Percentiles rank a stretch among this genome's conserved stretches.
phyloP scores from a whole-genome alignment of 2,888 invertebrate genomes.

The Ophion ellenae region DNA sequence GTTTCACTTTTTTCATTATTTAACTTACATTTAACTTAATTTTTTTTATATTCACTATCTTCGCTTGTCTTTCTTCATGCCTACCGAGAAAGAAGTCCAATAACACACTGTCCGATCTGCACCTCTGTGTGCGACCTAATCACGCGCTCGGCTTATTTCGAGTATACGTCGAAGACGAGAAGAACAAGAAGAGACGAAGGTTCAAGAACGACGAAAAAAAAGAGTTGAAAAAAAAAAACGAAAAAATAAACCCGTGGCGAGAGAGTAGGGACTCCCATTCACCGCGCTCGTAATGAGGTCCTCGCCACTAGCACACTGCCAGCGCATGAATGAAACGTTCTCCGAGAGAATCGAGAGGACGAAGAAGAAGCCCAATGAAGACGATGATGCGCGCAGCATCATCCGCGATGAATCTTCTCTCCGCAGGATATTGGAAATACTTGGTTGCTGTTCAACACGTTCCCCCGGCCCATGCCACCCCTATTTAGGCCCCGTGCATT shows the following conservation, averaged over 20 bases:
- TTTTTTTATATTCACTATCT: conserved; percentile 2
- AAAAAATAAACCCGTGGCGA: conserved; percentile 63
- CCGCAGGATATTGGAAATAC: conserved; percentile 84
- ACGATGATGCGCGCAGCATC: conserved; percentile 44
- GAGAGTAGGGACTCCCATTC: conserved; percentile 75
- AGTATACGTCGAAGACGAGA: conserved; percentile 27
- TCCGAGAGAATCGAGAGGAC: conserved; percentile 41
- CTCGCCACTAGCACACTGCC: conserved; percentile 77
- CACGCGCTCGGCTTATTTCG: conserved; percentile 32
- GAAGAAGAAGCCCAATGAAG: conserved; percentile 50
- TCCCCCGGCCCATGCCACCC: conserved; percentile 48
- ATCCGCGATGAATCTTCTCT: conserved; percentile 77
- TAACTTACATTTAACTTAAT: conserved; percentile 2
- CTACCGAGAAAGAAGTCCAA: conserved; percentile 21
- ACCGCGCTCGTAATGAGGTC: conserved; percentile 81
- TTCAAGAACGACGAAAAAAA: conserved; percentile 43
- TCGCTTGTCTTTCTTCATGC: not conserved
- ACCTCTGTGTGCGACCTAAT: conserved; percentile 37
- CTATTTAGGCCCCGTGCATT: conserved; percentile 74
- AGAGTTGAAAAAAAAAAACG: conserved; percentile 52
- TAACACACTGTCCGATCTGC: conserved; percentile 38
- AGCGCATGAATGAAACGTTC: conserved; percentile 79
- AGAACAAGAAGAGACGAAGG: conserved; percentile 43
- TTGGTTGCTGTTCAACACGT: conserved; percentile 81
- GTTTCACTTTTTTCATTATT: not conserved